Conservation (phyloP, 1,140 invertebrate genomes). For the Heliconius himera region DNA sequence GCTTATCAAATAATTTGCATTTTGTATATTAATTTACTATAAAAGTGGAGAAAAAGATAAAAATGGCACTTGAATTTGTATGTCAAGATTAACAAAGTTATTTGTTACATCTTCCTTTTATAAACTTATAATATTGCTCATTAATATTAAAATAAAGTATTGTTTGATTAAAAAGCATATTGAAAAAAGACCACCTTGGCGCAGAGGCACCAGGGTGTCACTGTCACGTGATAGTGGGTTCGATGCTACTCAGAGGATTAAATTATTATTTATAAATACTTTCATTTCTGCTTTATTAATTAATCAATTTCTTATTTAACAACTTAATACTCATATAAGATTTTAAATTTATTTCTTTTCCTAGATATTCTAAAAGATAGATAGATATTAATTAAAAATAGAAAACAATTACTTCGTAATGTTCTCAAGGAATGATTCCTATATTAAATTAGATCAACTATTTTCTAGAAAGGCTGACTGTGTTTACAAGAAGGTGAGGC, state of each 20-base stretch:
- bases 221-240: too few species aligned
- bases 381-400: neutral
- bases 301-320: neutral
- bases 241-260: too few species aligned
- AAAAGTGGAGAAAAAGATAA: slow-evolving; percentile 7
- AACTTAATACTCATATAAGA: neutral
- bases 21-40: neutral
- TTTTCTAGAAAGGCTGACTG: slow-evolving; percentile 16
- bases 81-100: slow-evolving; percentile 1
- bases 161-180: neutral
- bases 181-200: neutral
- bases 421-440: neutral
- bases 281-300: too few species aligned
- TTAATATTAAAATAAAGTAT: neutral
- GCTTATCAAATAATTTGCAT: neutral
- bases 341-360: neutral
- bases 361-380: too few species aligned
- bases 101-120: neutral
- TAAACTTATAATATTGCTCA: neutral
- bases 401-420: neutral
- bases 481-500: slow-evolving; percentile 22
- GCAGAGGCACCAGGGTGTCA: too few species aligned
- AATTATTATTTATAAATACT: too few species aligned
- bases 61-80: neutral
- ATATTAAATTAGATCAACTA: neutral